These are phyloP conservation scores for Leptoclinus maculatus DNA, from an alignment of 2,797 vertebrate species.

Conservation along the genomic window DNA sequence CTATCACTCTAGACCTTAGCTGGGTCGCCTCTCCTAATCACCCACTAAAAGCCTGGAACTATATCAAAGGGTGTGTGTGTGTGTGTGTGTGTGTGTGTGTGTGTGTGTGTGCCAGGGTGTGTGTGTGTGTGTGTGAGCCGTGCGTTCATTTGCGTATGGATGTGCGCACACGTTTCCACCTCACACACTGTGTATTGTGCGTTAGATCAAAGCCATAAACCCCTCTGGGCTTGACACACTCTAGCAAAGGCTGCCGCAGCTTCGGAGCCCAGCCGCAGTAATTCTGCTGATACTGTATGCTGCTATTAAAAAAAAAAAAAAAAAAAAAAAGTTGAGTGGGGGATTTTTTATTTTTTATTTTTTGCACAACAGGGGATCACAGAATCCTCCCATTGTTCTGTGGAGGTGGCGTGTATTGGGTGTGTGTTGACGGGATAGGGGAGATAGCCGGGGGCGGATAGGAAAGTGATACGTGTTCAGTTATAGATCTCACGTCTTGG, in stretches of 20 bases:
- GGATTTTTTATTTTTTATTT: constrained; percentile 48
- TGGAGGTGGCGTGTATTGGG: constrained; percentile 30
- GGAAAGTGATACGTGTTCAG: constrained; percentile 59
- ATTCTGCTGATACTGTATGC: constrained; percentile 82
- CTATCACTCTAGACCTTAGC: constrained; percentile 77
- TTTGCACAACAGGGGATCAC: constrained; percentile 63
- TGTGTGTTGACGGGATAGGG: constrained; percentile 36
- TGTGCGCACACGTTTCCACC: constrained; percentile 25
- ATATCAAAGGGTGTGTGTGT: constrained; percentile 73
- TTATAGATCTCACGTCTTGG: constrained; percentile 54
- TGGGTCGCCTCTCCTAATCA: constrained; percentile 80
- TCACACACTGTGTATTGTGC: constrained; percentile 77
- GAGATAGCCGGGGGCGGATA: constrained; percentile 24
- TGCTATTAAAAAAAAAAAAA: constrained; percentile 70
- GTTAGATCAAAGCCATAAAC: constrained; percentile 82
- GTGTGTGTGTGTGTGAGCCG: constrained; percentile 28
- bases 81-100: constrained; percentile 28
- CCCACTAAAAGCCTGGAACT: constrained; percentile 78
- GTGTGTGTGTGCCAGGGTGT: neutral
- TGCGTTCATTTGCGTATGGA: constrained; percentile 55
- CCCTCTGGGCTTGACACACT: constrained; percentile 80
- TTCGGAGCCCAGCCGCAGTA: constrained; percentile 63
- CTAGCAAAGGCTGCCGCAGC: constrained; percentile 75
- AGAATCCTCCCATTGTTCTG: constrained; percentile 74
- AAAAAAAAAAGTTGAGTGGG: constrained; percentile 51